These are phyloP conservation scores for Xanthorhoe designata DNA, from an alignment of 2,888 invertebrate genomes.

Conservation along the genomic window DNA sequence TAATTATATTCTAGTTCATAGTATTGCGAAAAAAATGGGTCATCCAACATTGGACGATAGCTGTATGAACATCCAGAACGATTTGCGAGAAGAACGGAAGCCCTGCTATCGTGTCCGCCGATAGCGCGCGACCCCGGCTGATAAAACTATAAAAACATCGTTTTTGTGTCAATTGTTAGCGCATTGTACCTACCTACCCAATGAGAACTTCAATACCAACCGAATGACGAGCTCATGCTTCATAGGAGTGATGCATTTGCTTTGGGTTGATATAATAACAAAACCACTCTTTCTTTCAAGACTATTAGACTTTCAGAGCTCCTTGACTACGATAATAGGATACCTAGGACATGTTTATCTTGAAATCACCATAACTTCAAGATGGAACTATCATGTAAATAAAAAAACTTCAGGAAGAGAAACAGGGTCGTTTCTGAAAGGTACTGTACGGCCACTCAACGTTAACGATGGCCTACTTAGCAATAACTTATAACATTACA, in stretches of 20 bases:
- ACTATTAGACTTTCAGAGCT: background rate
- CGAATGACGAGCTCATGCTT: background rate
- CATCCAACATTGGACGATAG: conserved; percentile 44
- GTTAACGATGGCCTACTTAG: conserved; percentile 13
- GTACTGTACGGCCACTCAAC: background rate
- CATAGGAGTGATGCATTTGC: too few relatives aligned
- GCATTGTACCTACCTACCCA: background rate
- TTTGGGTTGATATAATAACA: too few relatives aligned
- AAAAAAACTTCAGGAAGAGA: background rate
- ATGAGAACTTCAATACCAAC: background rate
- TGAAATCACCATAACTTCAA: too few relatives aligned
- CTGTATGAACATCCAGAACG: conserved; percentile 37
- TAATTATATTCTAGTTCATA: conserved; percentile 12
- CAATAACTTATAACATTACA: conserved; percentile 12
- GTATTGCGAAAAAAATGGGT: conserved; percentile 50
- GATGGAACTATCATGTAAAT: background rate
- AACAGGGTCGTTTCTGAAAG: background rate
- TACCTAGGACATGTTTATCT: background rate
- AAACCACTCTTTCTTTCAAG: too few relatives aligned
- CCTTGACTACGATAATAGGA: background rate
- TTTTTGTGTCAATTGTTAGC: conserved; percentile 51
- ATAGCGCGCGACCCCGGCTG: conserved; percentile 51
- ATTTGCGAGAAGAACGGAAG: conserved; percentile 62
- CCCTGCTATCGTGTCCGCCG: conserved; percentile 63
- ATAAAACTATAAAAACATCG: conserved; percentile 62